These are phyloP conservation scores for Sphaerodactylus townsendi DNA, from an alignment of 2,113 vertebrate genomes.

Conservation along the genomic window DNA sequence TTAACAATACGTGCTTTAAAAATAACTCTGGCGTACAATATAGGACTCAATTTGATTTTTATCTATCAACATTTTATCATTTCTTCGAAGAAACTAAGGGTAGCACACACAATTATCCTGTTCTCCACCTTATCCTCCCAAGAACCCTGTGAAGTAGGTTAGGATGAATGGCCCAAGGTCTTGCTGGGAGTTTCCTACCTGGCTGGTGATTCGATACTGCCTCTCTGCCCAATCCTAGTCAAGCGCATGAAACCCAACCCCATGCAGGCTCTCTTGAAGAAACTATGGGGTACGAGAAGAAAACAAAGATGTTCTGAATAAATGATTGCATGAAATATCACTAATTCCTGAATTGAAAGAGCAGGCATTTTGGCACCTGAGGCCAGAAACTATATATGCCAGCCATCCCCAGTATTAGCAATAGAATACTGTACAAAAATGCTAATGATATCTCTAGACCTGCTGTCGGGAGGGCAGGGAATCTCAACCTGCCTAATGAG, in stretches of 20 bases:
- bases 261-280: too few species aligned
- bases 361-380: not conserved
- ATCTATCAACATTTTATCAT: too few species aligned
- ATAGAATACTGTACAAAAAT: not conserved
- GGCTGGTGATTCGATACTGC: too few species aligned
- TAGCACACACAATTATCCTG: too few species aligned
- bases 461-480: too few species aligned
- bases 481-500: not conserved
- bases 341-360: not conserved
- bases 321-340: not conserved
- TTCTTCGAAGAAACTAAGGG: too few species aligned
- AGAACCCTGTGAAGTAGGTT: too few species aligned
- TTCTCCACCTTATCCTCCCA: too few species aligned
- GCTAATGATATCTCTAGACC: not conserved
- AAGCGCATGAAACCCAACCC: too few species aligned
- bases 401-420: not conserved
- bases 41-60: constrained; percentile 11
- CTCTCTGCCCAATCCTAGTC: too few species aligned
- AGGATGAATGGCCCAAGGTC: too few species aligned
- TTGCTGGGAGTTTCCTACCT: too few species aligned
- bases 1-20: constrained; percentile 41
- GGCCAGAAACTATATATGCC: not conserved
- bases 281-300: not conserved
- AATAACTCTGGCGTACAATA: constrained; percentile 28
- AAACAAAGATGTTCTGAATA: constrained; percentile 21